Evolutionary conservation across 2,113 vertebrate species (phyloP), one percentile per base, ranked within the genome.

Genomic region (Macquaria ambigua): DNA sequence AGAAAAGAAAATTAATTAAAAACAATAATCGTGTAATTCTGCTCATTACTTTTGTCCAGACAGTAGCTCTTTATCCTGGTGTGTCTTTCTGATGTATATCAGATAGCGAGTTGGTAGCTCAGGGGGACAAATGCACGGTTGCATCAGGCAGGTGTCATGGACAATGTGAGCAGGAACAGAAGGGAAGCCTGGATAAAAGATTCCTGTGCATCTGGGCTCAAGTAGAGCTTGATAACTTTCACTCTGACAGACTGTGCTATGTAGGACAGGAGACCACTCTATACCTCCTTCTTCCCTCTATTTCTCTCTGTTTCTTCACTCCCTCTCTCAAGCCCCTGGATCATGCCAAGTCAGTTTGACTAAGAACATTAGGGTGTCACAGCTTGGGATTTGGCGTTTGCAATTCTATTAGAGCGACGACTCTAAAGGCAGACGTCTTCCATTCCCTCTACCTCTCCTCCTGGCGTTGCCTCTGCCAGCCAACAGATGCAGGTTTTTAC

Each of bases 361-460:
- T 94, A 91, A 93, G 90, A 94, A 94, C 92, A 94, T 95, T 93
- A 93, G 85, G 81, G 91, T 91, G 91, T 93, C 91, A 94, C 93
- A 93, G 93, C 92, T 93, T 79, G 90, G 91, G 93, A 91, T 94
- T 92, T 94, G 90, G 85, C 85, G 87, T 90, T 90, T 85, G 90
- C 93, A 90, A 92, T 94, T 96, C 93, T 93, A 95, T 94, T 93
- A 95, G 89, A 89, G 88, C 48, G 69, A 90, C 74, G 82, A 76
- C 81, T 91, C 87, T 83, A 79, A 89, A 88, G 81, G 88, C 87
- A 85, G 85, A 73, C 87, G 87, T 82, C 90, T 87, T 52, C 76
- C 80, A 53, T 68, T 89, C 79, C 84, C 68, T 76, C 89, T 81
- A 85, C 91, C 89, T 92, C 89, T 84, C 86, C 88, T 91, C 68